A percentile compares a stretch with the other conserved stretches of the same genome.
Conservation (phyloP, 2,888 invertebrate genomes). For the Melanostoma mellinum region DNA sequence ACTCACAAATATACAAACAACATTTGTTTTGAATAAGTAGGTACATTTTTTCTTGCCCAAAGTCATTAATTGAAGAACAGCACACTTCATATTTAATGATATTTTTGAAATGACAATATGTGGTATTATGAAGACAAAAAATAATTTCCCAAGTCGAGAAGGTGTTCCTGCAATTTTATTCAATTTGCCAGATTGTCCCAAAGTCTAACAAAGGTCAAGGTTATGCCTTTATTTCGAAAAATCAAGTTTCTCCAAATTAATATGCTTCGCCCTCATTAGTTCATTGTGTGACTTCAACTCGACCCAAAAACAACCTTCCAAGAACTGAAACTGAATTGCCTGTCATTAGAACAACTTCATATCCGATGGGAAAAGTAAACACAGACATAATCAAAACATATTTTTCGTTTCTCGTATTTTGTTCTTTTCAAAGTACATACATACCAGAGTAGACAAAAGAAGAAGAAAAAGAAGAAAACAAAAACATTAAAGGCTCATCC, state of each 20-base stretch:
- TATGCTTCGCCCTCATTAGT: constrained; percentile 48
- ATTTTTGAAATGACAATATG: too few relatives aligned
- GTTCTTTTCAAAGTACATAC: constrained; percentile 22
- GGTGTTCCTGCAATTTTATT: too few relatives aligned
- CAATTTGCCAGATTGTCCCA: too few relatives aligned
- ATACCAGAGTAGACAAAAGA: constrained; percentile 2
- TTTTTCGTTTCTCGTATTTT: constrained; percentile 19
- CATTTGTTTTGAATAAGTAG: too few relatives aligned
- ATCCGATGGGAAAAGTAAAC: constrained; percentile 55
- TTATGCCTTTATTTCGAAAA: too few relatives aligned
- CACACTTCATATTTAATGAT: too few relatives aligned
- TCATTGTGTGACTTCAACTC: constrained; percentile 47
- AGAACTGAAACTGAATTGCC: constrained; percentile 21
- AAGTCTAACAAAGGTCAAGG: too few relatives aligned
- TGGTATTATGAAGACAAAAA: too few relatives aligned
- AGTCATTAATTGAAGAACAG: too few relatives aligned
- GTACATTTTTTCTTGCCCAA: too few relatives aligned
- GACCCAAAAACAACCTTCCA: constrained; percentile 11
- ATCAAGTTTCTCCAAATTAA: not conserved
- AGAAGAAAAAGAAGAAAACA: constrained; percentile 3
- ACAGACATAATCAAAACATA: constrained; percentile 60
- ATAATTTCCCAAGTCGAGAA: too few relatives aligned
- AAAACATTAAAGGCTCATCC: not conserved
- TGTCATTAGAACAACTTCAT: not conserved
- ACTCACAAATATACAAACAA: too few relatives aligned